Evolutionary conservation across 2,797 vertebrate genomes (phyloP).

Genomic region (Lepus oiostolus): DNA sequence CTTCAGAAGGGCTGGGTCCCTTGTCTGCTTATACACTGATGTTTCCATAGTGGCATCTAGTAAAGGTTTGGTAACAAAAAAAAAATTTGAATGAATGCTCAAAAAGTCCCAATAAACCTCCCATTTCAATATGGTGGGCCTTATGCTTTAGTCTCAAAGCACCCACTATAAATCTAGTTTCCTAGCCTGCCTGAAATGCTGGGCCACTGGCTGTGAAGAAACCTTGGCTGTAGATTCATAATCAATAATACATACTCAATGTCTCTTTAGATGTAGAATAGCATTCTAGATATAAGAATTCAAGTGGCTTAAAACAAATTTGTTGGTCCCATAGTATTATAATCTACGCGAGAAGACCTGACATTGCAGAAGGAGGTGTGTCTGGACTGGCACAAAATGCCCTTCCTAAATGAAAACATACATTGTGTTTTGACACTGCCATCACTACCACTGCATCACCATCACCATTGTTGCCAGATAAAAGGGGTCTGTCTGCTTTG

Average conservation of each 20-base stretch:
- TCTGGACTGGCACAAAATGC: background rate
- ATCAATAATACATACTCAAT: background rate
- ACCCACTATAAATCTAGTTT: background rate
- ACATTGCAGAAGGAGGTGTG: background rate
- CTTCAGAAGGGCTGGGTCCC: background rate
- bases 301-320: background rate
- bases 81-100: background rate
- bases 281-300: background rate
- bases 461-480: no score
- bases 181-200: background rate
- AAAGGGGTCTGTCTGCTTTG: no score
- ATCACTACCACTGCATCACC: background rate
- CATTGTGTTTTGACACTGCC: background rate
- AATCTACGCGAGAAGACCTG: no score
- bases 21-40: background rate
- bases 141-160: background rate
- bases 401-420: background rate
- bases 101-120: background rate
- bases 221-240: background rate
- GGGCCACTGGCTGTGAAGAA: no score
- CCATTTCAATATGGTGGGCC: background rate
- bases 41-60: background rate
- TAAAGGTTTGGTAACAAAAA: background rate
- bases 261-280: background rate
- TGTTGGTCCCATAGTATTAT: background rate